Base-by-base conservation (phyloP, 1,140 invertebrate species). In the Drosophila ohnishii region DNA sequence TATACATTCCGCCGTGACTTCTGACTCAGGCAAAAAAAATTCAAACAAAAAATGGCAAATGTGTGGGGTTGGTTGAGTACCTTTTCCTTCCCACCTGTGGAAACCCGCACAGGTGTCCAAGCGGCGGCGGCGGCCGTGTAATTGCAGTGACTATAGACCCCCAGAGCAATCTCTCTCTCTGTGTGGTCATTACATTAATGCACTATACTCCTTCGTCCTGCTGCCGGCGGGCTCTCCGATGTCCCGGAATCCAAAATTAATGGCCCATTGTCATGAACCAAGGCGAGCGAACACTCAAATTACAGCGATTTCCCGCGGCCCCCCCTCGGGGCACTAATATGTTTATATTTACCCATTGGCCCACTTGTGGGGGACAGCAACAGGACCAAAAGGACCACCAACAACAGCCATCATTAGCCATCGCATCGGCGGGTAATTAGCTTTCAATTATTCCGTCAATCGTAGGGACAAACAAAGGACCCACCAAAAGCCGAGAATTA, bases 181-280 rank as follows among this genome's bases (percentile, higher is more conserved):
- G 25, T 28, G 25, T 45, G 34, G 28, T 25, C 47, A 71, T 71
- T 71, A 71, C 28, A 14, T 45, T 71, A 71, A 50, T 71, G 67
- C 65, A 50, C 28, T 9, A 47, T 25, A 9, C 8, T 32, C 30
- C 30, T 32, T 32, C 30, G 30, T 8, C 30, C 25, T 28, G 25
- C 25, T 28, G 25, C 5, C 25, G 22, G 22, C 22, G 22, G 22
- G 22, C 42, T 22, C 30, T 34, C 34, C 37, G 19, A 53, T 34
- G 34, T 32, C 34, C 35, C 19, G 51, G 35, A 40, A 59, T 50
- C 65, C 14, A 37, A 53, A 69, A 65, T 66, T 53, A 69, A 66
- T 69, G 61, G 37, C 37, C 4, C 7, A 37, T 44, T 69, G 47
- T 55, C 65, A 69, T 69, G 65, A 66, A 53, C 19, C n/a, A 50